These are phyloP conservation scores for Grammomys surdaster DNA, from an alignment of 2,113 vertebrate genomes.

Conservation along the genomic window DNA sequence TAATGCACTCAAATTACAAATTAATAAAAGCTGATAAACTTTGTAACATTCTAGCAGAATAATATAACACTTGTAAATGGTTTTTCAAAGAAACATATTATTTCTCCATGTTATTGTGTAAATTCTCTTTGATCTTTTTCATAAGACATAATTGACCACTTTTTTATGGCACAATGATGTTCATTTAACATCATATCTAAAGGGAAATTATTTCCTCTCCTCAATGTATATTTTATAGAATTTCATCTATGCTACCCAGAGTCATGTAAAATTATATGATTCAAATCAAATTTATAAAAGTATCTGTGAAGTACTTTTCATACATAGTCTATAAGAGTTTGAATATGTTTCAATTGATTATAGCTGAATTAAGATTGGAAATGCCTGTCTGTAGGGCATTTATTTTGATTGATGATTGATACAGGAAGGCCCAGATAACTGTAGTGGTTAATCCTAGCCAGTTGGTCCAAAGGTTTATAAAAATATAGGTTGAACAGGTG, in stretches of 20 bases:
- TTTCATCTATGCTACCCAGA: not conserved
- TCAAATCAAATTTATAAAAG: not conserved
- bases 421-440: not conserved
- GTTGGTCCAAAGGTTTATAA: not conserved
- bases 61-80: not conserved
- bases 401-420: not conserved
- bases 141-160: not conserved
- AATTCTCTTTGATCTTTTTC: not conserved
- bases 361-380: not conserved
- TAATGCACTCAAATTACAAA: not conserved
- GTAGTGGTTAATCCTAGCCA: not conserved
- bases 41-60: not conserved
- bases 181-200: not conserved
- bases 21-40: not conserved
- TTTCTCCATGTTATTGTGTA: not conserved
- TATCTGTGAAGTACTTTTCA: not conserved
- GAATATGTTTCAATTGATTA: not conserved
- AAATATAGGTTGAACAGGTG: not conserved
- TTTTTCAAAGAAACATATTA: not conserved
- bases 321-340: not conserved
- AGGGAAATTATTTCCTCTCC: not conserved
- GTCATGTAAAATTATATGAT: not conserved
- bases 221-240: not conserved
- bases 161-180: not conserved
- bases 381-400: not conserved